Percentiles rank a stretch among this genome's conserved stretches.
phyloP scores from a whole-genome alignment of 2,113 vertebrate genomes.

The Dipodomys merriami region DNA sequence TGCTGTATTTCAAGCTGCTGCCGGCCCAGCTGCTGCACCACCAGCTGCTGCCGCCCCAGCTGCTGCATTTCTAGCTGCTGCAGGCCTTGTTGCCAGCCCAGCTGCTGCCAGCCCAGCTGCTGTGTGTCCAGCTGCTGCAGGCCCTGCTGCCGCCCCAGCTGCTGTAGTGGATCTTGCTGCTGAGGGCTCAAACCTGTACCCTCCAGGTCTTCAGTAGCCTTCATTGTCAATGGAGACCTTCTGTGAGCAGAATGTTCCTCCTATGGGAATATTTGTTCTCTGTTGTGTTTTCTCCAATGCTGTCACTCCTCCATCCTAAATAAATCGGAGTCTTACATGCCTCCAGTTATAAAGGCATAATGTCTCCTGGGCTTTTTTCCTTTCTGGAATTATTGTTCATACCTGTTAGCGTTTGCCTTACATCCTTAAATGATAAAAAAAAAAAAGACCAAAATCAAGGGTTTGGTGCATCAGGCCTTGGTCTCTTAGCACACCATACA shows the following conservation, averaged over 20 bases:
- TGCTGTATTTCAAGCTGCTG: too few relatives aligned
- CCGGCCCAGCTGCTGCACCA: too few relatives aligned
- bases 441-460: neutral
- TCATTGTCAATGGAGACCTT: neutral
- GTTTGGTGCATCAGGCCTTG: neutral
- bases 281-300: neutral
- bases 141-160: neutral
- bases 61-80: neutral
- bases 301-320: neutral
- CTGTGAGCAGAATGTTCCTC: neutral
- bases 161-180: conserved; percentile 36
- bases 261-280: neutral
- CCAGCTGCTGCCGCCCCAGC: neutral
- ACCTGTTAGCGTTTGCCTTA: neutral
- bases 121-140: too few relatives aligned
- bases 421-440: neutral
- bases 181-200: fast-evolving
- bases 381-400: neutral
- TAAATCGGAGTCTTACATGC: conserved; percentile 13
- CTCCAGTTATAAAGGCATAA: neutral
- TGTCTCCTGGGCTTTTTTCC: neutral
- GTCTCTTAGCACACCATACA: neutral
- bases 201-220: neutral
- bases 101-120: neutral
- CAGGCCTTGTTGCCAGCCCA: neutral